Evolutionary conservation across 2,888 invertebrate species (phyloP), one percentile per base, ranked within the genome.

Genomic region (Diogma glabrata): DNA sequence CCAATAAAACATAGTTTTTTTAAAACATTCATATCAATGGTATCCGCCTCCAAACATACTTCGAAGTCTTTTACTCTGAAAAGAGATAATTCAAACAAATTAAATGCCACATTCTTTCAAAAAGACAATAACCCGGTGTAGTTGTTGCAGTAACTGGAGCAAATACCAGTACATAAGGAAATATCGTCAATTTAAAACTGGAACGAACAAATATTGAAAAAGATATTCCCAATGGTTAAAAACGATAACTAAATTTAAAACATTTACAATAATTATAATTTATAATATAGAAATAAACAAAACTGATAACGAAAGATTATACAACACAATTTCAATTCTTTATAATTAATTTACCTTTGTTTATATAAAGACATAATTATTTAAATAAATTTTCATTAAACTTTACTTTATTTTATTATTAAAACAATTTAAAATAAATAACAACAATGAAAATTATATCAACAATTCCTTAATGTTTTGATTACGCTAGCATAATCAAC

Each of bases 61-160:
- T 90, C 82, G 65, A 91, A 88, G 60, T 85, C 83, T 71, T 82
- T 83, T 57, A 92, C 77, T 66, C 90, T 90, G 23, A 6, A 46
- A 46, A n/a, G n/a, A n/a, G n/a, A n/a, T n/a, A n/a, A 22, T 43
- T 3, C 22, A 43, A 6, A 20, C 10, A 10, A 28, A 20, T 22
- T 43, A 40, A 40, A 40, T 19, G 28, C n/a, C 28, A n/a, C n/a
- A n/a, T n/a, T n/a, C n/a, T n/a, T n/a, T n/a, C n/a, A n/a, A n/a
- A n/a, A n/a, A n/a, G n/a, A n/a, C n/a, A n/a, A n/a, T n/a, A n/a
- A n/a, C n/a, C n/a, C n/a, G n/a, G n/a, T n/a, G n/a, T n/a, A n/a
- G n/a, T n/a, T n/a, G n/a, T n/a, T n/a, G n/a, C n/a, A n/a, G n/a
- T n/a, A n/a, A n/a, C n/a, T n/a, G n/a, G n/a, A n/a, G n/a, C n/a